Evolutionary conservation across 2,888 invertebrate species (phyloP), one percentile per base, ranked within the genome.

Genomic region (Acanthosoma haemorrhoidale): DNA sequence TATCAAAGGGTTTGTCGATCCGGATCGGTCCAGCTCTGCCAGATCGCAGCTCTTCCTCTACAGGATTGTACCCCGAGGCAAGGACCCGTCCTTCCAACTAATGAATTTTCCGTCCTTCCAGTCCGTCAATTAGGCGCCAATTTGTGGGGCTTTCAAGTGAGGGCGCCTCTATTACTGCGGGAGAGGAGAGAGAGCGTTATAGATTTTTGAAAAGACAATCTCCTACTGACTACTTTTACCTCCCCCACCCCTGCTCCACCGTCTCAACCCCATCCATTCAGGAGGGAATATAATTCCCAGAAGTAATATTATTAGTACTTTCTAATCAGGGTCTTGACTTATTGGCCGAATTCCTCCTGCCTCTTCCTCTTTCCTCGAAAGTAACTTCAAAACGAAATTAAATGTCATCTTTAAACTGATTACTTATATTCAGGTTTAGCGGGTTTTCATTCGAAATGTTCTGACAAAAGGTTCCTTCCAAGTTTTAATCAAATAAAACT

Each of bases 81-180:
- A 25, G n/a, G 13, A 8, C 51, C 51, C 25, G 13, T 4, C 15
- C 21, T 4, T 1, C n/a, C 13, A 25, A 51, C 51, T 51, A 51
- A 51, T 51, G 51, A 51, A 51, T 51, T 51, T 51, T 51, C 51
- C 51, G 51, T 51, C 51, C 51, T 51, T 51, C 51, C 25, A 51
- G 51, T 25, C 51, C 51, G 51, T 51, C 51, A 51, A 51, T 51
- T 51, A 51, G 51, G 51, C 51, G 51, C 51, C 51, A 51, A 51
- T 51, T 51, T 51, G 25, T 51, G 51, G 25, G n/a, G 51, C 51
- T 51, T 51, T 51, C 51, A 51, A 51, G 51, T 51, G 51, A 21
- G 25, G 25, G 51, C n/a, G 21, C 18, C 43, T 21, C 43, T 43
- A 43, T 43, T 43, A 43, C 43, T 43, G 18, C 21, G 11, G 18